A percentile compares a stretch with the other conserved stretches of the same genome.
Evolutionary conservation across 2,797 vertebrate genomes (phyloP).

Genomic region (Poecilia picta): DNA sequence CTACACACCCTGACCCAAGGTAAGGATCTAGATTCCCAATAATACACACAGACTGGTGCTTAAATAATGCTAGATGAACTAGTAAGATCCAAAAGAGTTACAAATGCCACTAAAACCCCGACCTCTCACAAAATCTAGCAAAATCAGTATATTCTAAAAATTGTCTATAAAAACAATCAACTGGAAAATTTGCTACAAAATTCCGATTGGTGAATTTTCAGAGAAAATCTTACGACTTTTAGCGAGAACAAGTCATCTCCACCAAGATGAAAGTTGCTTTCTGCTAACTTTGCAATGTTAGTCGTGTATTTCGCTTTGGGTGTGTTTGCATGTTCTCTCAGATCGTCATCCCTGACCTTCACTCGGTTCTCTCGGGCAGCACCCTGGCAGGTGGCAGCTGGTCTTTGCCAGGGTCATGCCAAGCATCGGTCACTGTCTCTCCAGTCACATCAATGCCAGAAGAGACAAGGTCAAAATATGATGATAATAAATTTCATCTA

Average conservation of each 20-base stretch:
- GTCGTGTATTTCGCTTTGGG: slow-evolving; percentile 36
- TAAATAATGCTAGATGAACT: neutral
- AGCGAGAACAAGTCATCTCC: neutral
- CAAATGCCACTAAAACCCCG: neutral
- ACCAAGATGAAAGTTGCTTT: slow-evolving; percentile 4
- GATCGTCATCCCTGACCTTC: slow-evolving; percentile 71
- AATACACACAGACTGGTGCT: neutral
- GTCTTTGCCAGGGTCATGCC: slow-evolving; percentile 74
- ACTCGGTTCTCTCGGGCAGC: slow-evolving; percentile 49
- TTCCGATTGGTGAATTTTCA: neutral
- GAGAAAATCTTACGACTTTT: neutral
- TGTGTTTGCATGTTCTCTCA: slow-evolving; percentile 53
- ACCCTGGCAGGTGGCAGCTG: slow-evolving; percentile 69
- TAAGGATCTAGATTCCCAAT: neutral
- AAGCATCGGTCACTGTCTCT: slow-evolving; percentile 70
- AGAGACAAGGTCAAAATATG: slow-evolving; percentile 67
- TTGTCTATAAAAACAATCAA: neutral
- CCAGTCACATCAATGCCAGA: slow-evolving; percentile 57
- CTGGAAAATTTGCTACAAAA: neutral
- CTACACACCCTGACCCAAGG: slow-evolving; percentile 32
- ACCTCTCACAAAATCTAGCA: neutral
- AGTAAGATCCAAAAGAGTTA: neutral
- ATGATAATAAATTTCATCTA: slow-evolving; percentile 16
- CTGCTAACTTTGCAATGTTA: slow-evolving; percentile 21
- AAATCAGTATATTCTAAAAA: neutral